Evolutionary conservation across 2,113 vertebrate species (phyloP), one percentile per base, ranked within the genome.

Genomic region (Fulmarus glacialis): DNA sequence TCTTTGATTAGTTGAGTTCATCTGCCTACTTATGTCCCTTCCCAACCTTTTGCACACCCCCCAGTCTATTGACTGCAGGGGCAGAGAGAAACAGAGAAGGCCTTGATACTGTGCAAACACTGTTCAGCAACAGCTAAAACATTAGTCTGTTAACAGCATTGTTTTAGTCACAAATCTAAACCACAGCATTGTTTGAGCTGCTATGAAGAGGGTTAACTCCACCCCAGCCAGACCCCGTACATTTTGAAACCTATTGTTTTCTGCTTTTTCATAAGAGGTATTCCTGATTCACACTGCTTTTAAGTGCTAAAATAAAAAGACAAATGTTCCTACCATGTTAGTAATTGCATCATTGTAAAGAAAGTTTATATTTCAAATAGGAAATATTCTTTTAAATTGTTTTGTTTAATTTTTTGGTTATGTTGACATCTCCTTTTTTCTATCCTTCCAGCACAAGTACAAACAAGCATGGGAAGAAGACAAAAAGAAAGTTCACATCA

Each of bases 381-480:
- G 15, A 82, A 94, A 67, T 24, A 26, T 15, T 74, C 3, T 82
- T 87, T 77, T 42, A n/a, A 78, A 62, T 56, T 3, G 11, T 50
- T 89, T 64, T 52, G 34, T 40, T 63, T 67, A 12, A 24, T 50
- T 50, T 77, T 58, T 88, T 66, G 9, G 30, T 42, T 63, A 32
- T 30, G 1, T 14, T 95, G 52, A 75, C 16, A 3, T 53, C 12
- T 16, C 40, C 77, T 23, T 52, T 63, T 70, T 47, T 47, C 42
- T 15, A 26, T 32, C 21, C 70, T 91, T 96, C 71, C 45, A 99
- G 98, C 97, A 98, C 98, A 98, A 99, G 58, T 99, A 99, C 93
- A 99, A 98, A 92, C 93, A 99, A 95, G 99, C 98, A 11, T 99
- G 99, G 99, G 98, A 99, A 24, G 99, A 99, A 56, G 99, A 99